Evolutionary conservation across 2,888 invertebrate genomes (phyloP), one percentile per base, ranked within the genome.

Genomic region (Stratiomys singularior): DNA sequence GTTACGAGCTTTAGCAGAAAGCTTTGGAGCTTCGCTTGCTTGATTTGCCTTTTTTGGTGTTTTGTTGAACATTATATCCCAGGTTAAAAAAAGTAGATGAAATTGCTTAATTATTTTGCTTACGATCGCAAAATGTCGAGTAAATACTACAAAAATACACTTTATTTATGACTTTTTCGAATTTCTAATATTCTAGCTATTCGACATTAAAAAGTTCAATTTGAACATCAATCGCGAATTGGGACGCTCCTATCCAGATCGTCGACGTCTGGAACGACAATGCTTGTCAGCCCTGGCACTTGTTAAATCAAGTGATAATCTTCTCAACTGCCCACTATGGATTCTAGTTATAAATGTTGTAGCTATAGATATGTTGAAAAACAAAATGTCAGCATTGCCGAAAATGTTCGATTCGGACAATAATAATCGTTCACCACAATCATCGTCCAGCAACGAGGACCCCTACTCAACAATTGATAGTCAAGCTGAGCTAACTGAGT

Each of bases 261-360:
- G 92, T 78, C 87, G 89, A 67, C 89, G 91, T 78, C 86, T 94
- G 81, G 92, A 93, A 83, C 89, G 90, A 77, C 92, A 93, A 82
- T 93, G 93, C 82, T 88, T 94, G 69, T 91, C 92, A 82, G 91
- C 92, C 78, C 89, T 95, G 63, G 91, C 92, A 63, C 90, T 94
- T 84, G 92, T 93, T 71, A 91, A 92, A 86, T 91, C 92, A 79
- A 91, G 91, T 81, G 87, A 88, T 28, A 91, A 93, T 83, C 87
- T 93, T 81, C 87, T 93, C 80, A 91, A 92, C 82, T 92, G 93
- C 80, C 94, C 94, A 27, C 91, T 93, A 78, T 95, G 94, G 94
- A 90, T 94, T 82, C 90, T 93, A 85, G 90, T 95, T 83, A 91
- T 95, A 82, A 94, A 94, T 85, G 90, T 94, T 76, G 92, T 93